A percentile compares a stretch with the other conserved stretches of the same genome.
These are phyloP conservation scores for Cottoperca gobio DNA, from an alignment of 2,797 vertebrate genomes.

Conservation along the genomic window DNA sequence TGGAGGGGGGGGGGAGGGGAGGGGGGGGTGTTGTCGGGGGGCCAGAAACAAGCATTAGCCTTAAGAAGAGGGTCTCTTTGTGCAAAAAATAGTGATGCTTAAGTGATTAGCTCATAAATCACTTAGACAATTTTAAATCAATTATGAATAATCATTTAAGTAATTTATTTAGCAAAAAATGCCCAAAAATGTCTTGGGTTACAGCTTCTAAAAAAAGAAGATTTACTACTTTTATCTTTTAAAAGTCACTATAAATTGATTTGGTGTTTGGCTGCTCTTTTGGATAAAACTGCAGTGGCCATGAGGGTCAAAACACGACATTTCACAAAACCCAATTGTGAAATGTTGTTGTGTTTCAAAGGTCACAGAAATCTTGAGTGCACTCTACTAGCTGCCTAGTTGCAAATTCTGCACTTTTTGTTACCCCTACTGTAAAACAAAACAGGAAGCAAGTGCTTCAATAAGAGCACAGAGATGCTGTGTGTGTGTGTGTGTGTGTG, in stretches of 20 bases:
- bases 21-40: background rate
- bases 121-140: background rate
- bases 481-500: conserved; percentile 45
- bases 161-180: background rate
- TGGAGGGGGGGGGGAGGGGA: background rate
- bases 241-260: background rate
- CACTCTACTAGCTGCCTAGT: conserved; percentile 12
- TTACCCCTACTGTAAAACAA: conserved; percentile 28
- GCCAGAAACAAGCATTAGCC: conserved; percentile 15
- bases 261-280: background rate
- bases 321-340: no score
- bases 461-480: conserved; percentile 32
- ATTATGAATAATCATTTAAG: background rate
- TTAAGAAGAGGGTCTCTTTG: background rate
- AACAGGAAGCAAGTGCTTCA: conserved; percentile 16
- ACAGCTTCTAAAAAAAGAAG: background rate
- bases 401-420: conserved; percentile 20
- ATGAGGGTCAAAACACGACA: no score
- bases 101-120: conserved; percentile 23
- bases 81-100: conserved; percentile 21
- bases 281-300: no score
- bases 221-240: background rate
- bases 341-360: no score
- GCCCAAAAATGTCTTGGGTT: background rate
- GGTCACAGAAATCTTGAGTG: conserved; percentile 13